A percentile compares a stretch with the other conserved stretches of the same genome.
Evolutionary conservation across 2,113 vertebrate genomes (phyloP).

Genomic region (Turnix velox): DNA sequence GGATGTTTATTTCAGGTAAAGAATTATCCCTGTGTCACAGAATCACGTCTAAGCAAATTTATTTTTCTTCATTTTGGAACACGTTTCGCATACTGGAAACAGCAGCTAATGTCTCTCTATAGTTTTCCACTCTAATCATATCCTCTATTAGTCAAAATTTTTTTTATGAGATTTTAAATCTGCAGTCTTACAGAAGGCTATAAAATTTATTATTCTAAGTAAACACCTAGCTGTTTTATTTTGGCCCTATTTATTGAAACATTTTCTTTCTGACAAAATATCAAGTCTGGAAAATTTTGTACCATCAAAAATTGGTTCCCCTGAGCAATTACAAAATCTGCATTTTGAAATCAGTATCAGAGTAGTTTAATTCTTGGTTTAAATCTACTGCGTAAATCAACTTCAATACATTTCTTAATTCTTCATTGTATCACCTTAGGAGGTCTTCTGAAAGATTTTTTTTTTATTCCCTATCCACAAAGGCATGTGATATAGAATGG

Average conservation of each 20-base stretch:
- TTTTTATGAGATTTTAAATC: not conserved
- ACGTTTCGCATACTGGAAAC: not conserved
- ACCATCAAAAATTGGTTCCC: not conserved
- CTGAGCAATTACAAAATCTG: not conserved
- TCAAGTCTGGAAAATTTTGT: not conserved
- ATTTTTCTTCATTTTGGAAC: conserved; percentile 4
- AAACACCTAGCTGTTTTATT: not conserved
- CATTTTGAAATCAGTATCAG: not conserved
- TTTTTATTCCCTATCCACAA: not conserved
- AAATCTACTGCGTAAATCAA: not conserved
- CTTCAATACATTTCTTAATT: not conserved
- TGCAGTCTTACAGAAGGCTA: not conserved
- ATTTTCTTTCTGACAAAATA: not conserved
- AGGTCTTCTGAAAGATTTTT: not conserved
- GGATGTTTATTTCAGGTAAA: not conserved
- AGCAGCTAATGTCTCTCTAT: not conserved
- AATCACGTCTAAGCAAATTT: not conserved
- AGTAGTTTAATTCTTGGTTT: not conserved
- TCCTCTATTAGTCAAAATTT: not conserved
- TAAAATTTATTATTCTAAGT: not conserved
- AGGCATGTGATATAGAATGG: not conserved
- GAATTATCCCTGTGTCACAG: conserved; percentile 2
- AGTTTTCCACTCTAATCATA: not conserved
- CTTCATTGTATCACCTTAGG: not conserved
- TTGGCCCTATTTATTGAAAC: not conserved